A percentile compares a stretch with the other conserved stretches of the same genome.
Conservation (phyloP, 2,113 vertebrate genomes). For the Chaetodon trifascialis region DNA sequence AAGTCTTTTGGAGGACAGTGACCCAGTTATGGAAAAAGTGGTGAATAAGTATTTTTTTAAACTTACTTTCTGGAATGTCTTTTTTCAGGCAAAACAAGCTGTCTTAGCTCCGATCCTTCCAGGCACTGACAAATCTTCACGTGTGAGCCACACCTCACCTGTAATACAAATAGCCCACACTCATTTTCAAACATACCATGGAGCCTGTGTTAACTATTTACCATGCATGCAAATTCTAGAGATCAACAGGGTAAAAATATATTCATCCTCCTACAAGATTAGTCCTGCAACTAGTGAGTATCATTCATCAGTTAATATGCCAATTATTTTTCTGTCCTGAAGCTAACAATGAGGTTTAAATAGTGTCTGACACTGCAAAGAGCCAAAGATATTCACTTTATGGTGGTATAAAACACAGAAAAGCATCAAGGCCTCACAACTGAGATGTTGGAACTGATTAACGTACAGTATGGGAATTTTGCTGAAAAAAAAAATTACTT, state of each 20-base stretch:
- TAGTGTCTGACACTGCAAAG: background rate
- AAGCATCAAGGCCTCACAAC: background rate
- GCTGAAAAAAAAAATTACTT: background rate
- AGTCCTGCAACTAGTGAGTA: background rate
- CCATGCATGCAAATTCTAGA: conserved; percentile 43
- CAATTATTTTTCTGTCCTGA: background rate
- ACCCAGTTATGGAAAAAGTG: conserved; percentile 31
- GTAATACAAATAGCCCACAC: conserved; percentile 50
- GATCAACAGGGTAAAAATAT: background rate
- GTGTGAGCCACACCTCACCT: conserved; percentile 68
- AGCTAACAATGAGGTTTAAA: background rate
- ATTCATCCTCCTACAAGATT: background rate
- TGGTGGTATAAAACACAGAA: background rate
- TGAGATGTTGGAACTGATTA: background rate
- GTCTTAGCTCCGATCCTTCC: conserved; percentile 26
- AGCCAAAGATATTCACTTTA: background rate
- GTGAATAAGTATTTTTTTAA: background rate
- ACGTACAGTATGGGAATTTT: background rate
- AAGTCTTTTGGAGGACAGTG: background rate
- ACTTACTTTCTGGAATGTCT: conserved; percentile 71
- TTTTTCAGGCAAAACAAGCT: conserved; percentile 24
- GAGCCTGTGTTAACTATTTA: conserved; percentile 23
- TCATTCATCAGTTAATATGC: background rate
- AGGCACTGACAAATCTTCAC: conserved; percentile 46
- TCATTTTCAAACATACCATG: conserved; percentile 34